Evolutionary conservation across 2,797 vertebrate species (phyloP).

Genomic region (Galaxias olidus): DNA sequence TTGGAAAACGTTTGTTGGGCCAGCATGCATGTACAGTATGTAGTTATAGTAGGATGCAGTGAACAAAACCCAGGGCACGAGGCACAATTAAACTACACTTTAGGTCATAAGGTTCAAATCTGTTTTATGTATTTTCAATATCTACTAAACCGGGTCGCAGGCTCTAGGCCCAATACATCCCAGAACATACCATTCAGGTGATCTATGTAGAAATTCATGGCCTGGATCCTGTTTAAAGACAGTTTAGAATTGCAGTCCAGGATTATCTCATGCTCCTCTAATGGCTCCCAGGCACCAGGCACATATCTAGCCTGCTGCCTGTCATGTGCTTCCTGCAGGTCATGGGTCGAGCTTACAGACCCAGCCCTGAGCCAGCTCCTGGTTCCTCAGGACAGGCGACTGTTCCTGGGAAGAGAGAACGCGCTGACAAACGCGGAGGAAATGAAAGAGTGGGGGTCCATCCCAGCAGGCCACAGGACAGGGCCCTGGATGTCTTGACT

Average conservation of each 20-base stretch:
- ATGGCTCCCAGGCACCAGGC: slow-evolving; percentile 20
- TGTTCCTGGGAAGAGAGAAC: background rate
- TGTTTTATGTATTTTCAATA: no score
- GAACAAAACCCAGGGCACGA: no score
- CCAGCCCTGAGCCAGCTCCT: background rate
- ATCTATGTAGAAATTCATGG: no score
- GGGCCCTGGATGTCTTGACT: background rate
- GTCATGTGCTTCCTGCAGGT: slow-evolving; percentile 36
- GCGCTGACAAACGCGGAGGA: slow-evolving; percentile 32
- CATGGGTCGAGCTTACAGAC: slow-evolving; percentile 32
- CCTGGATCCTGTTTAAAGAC: background rate
- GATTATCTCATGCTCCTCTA: slow-evolving; percentile 5
- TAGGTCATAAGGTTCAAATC: no score
- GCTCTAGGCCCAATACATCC: no score
- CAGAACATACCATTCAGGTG: no score
- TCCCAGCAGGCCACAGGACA: slow-evolving; percentile 28
- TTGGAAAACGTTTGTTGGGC: no score
- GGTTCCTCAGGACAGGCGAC: background rate
- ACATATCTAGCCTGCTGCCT: slow-evolving; percentile 20
- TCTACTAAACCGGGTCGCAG: no score
- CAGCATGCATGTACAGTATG: no score
- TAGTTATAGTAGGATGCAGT: no score
- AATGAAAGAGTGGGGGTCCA: slow-evolving; percentile 34
- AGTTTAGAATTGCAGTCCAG: slow-evolving; percentile 11
- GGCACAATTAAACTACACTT: no score